Evolutionary conservation across 2,888 invertebrate species (phyloP), one percentile per base, ranked within the genome.

Genomic region (Pristionchus fissidentatus): DNA sequence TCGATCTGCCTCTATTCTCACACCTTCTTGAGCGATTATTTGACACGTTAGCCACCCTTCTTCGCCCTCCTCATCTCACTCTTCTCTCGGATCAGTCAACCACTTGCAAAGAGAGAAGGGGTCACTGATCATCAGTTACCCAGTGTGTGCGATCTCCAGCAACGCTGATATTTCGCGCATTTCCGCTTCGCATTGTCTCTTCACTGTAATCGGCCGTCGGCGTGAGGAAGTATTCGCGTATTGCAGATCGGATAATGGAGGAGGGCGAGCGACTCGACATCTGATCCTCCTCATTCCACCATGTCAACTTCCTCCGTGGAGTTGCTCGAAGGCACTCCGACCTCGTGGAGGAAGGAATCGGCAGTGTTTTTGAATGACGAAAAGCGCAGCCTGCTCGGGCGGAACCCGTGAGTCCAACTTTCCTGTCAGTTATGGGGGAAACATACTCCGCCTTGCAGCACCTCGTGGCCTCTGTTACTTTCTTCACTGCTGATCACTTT

Each of bases 301-400:
- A 82, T 83, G 83, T 83, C 83, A 10, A 35, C 83, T 29, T 83
- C 83, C 3, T 83, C 83, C 10, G 83, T 83, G 1, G 73, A 83
- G 15, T 57, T 83, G 13, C 83, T 83, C 3, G 55, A 83, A 49
- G 83, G 83, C 0, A 70, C 49, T 38, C 19, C 35, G 26, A 70
- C 52, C 8, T 49, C 52, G 29, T 83, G 83, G 83, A 83, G 57
- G 13, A 83, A 73, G 70, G 83, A 83, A 29, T 57, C 83, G 22
- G 55, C 73, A 4, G 41, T 83, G 19, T 73, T 41, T 55, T 38
- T 79, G 57, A 57, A 55, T 0, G 57, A 55, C 22, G 38, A n/a
- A 10, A 60, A 57, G 41, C 57, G 57, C 19, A 46, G 57, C 38
- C 32, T 57, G 3, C 13, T 41, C 7, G 57, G 29, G 2, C 55